A percentile compares a stretch with the other conserved stretches of the same genome.
phyloP scores from a whole-genome alignment of 2,113 vertebrate species.

The Chaetodon auriga region DNA sequence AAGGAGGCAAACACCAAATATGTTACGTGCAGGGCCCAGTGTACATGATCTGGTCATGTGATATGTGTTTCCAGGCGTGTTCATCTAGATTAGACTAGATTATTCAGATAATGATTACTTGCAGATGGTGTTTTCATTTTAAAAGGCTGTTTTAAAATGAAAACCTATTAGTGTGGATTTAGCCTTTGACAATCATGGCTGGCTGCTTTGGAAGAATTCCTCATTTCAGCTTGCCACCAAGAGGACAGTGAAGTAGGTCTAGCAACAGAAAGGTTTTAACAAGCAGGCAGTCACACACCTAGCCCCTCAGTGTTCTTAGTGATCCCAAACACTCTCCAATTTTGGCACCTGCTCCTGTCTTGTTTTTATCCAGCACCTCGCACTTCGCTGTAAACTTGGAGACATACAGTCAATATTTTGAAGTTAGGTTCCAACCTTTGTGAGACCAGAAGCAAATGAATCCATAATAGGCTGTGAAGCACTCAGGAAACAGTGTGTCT shows the following conservation, averaged over 20 bases:
- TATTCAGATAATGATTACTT: too few relatives aligned
- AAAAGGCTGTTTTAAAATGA: too few relatives aligned
- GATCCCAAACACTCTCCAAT: not conserved
- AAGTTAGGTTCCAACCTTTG: not conserved
- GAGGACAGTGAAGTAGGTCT: not conserved
- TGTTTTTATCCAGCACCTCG: not conserved
- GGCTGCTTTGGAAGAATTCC: not conserved
- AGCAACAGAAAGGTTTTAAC: conserved; percentile 10
- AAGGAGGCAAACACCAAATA: too few relatives aligned
- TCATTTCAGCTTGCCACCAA: not conserved
- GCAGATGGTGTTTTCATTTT: too few relatives aligned
- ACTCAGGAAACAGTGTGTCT: not conserved
- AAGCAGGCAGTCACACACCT: conserved; percentile 5
- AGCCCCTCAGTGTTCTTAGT: not conserved
- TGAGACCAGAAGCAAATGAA: not conserved
- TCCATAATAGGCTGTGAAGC: not conserved
- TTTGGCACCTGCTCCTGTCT: not conserved
- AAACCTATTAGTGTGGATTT: too few relatives aligned
- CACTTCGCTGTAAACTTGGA: not conserved
- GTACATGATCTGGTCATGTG: too few relatives aligned
- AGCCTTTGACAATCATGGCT: not conserved
- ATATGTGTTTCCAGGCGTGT: too few relatives aligned
- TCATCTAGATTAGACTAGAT: too few relatives aligned
- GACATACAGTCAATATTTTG: not conserved
- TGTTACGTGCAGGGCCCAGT: too few relatives aligned